These are phyloP conservation scores for Sebastes umbrosus DNA, from an alignment of 2,797 vertebrate genomes.

Conservation along the genomic window DNA sequence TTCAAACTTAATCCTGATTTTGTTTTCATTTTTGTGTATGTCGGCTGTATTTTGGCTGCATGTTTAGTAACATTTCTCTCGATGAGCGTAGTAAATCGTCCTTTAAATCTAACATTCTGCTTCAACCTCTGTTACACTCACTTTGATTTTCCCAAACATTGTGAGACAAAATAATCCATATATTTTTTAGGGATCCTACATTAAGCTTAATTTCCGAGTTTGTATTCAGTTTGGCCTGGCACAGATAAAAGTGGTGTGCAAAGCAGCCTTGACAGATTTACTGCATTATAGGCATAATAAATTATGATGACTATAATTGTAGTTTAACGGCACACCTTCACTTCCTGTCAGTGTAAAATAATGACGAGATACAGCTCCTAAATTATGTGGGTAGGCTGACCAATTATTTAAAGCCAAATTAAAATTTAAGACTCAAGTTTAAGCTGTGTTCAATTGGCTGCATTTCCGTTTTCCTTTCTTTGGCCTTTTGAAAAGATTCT, in stretches of 20 bases:
- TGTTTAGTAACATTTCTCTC: not conserved
- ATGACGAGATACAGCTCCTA: not conserved
- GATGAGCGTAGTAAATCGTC: not conserved
- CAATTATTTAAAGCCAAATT: constrained; percentile 1
- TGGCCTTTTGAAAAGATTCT: not conserved
- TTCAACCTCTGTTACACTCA: not conserved
- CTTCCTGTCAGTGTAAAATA: constrained; percentile 1
- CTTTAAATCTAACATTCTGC: not conserved
- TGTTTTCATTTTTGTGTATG: not conserved
- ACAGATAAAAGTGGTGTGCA: not conserved
- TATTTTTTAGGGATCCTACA: not conserved
- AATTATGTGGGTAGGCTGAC: not conserved
- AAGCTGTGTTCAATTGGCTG: not conserved
- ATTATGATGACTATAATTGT: constrained; percentile 13
- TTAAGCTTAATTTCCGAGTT: not conserved
- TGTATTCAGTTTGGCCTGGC: not conserved
- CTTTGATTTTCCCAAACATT: not conserved
- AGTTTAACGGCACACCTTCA: not conserved
- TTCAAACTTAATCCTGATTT: not conserved
- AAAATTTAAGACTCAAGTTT: not conserved
- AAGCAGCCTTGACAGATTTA: not conserved
- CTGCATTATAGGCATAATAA: not conserved
- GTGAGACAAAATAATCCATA: not conserved
- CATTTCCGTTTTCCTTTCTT: not conserved
- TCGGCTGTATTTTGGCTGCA: not conserved